A percentile compares a stretch with the other conserved stretches of the same genome.
These are phyloP conservation scores for Anisognathus igniventris DNA, from an alignment of 2,797 vertebrate species.

Conservation along the genomic window DNA sequence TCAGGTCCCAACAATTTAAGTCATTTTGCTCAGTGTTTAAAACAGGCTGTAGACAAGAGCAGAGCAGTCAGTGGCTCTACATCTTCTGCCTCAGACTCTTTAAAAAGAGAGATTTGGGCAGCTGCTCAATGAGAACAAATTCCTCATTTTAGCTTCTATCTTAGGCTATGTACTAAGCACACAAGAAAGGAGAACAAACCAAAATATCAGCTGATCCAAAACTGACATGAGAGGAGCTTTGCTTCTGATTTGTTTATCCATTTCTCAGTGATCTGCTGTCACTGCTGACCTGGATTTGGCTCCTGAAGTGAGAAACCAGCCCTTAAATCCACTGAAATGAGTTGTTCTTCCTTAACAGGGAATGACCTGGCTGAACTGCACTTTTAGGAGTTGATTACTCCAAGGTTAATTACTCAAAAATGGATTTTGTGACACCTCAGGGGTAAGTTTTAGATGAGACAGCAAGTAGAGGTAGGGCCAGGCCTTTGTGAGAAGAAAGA, in stretches of 20 bases:
- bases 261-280: not conserved
- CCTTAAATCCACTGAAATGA: not conserved
- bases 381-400: not conserved
- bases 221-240: not conserved
- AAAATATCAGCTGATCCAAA: not conserved
- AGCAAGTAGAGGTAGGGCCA: not conserved
- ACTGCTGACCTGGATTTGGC: not conserved
- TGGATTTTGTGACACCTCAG: not conserved
- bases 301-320: not conserved
- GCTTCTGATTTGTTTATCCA: accelerated
- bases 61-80: not conserved
- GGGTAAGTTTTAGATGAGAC: not conserved
- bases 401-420: not conserved
- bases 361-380: not conserved
- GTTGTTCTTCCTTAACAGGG: not conserved
- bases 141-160: not conserved
- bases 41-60: not conserved
- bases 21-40: not conserved
- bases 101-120: not conserved
- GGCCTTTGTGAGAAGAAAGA: not conserved
- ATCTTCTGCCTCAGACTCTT: not conserved
- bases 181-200: not conserved
- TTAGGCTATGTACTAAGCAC: not conserved
- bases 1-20: slow-evolving; percentile 21
- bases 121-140: not conserved